A percentile compares a stretch with the other conserved stretches of the same genome.
Conservation (phyloP, 1,140 invertebrate genomes). For the Anastrepha obliqua region DNA sequence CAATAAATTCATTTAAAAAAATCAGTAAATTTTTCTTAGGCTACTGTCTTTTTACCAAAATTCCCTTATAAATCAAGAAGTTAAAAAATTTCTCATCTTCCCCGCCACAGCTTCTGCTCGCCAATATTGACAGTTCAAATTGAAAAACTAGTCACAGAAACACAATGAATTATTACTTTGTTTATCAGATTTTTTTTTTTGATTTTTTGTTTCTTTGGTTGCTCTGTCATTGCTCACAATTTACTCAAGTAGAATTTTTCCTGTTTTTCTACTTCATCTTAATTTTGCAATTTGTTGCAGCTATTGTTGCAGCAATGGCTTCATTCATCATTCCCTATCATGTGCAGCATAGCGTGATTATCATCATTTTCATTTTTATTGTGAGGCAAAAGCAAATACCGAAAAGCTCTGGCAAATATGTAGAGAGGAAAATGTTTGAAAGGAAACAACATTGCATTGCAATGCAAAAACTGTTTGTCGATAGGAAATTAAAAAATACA, state of each 20-base stretch:
- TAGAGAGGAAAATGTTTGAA: neutral
- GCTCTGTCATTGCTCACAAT: neutral
- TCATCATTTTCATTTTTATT: conserved; percentile 29
- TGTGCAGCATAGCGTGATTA: neutral
- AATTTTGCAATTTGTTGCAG: neutral
- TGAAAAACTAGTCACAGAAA: neutral
- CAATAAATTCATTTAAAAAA: too few relatives aligned
- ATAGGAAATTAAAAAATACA: too few relatives aligned
- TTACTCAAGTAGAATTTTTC: neutral
- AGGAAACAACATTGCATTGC: neutral
- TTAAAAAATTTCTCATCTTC: too few relatives aligned
- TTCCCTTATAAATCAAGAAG: too few relatives aligned
- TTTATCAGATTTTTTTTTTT: neutral
- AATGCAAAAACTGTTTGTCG: too few relatives aligned
- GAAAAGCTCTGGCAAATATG: neutral
- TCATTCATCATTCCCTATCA: conserved; percentile 1
- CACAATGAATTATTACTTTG: conserved; percentile 24
- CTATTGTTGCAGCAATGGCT: conserved; percentile 1
- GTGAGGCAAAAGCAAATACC: neutral
- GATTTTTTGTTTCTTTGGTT: neutral
- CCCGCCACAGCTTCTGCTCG: too few relatives aligned
- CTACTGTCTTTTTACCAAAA: too few relatives aligned
- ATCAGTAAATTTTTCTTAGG: too few relatives aligned
- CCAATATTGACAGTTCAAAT: conserved; percentile 28
- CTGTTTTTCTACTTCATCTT: neutral